Base-by-base conservation (phyloP, 2,888 invertebrate species). In the Patella depressa region DNA sequence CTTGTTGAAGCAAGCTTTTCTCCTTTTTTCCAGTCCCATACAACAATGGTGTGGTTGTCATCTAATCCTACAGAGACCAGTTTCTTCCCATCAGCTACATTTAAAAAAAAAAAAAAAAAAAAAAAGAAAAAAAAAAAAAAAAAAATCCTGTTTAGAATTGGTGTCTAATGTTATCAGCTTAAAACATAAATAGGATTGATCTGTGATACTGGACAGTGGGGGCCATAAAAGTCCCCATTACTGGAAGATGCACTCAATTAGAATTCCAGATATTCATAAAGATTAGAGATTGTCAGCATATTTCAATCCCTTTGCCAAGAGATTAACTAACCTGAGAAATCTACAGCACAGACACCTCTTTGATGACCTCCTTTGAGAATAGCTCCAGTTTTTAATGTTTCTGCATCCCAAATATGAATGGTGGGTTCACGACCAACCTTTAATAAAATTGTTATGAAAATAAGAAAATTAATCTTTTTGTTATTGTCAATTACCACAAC, bases 1-100 rank as follows among this genome's bases (percentile, higher is more conserved):
- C 91, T 90, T 55, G 92, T 90, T n/a, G 90, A 89, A 19, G 92
- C 91, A 15, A 92, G 84, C 80, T 91, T 91, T 82, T 92, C 91
- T 78, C 92, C 92, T 79, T 90, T 92, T 73, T 88, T 89, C 92
- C 92, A 93, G 85, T 93, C 91, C 92, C 92, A 93, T 3, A 92
- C 88, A 29, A 92, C 91, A 71, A 92, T 89, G 71, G 86, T 86
- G 84, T 92, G 92, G 78, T 92, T 89, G 77, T 92, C 91, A 85
- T 92, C 92, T 74, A 92, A 82, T 19, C 92, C 92, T 29, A 93
- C 89, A 53, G 92, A 91, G 0, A 90, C 92, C 71, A 93, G 81
- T 75, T 89, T 89, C 80, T 90, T 90, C 7, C 92, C 92, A 84
- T 92, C 92, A 75, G 84, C 90, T 91, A 80, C n/a, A 24, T 80